These are phyloP conservation scores for Harpalus rubripes DNA, from an alignment of 2,888 invertebrate genomes.

Conservation along the genomic window DNA sequence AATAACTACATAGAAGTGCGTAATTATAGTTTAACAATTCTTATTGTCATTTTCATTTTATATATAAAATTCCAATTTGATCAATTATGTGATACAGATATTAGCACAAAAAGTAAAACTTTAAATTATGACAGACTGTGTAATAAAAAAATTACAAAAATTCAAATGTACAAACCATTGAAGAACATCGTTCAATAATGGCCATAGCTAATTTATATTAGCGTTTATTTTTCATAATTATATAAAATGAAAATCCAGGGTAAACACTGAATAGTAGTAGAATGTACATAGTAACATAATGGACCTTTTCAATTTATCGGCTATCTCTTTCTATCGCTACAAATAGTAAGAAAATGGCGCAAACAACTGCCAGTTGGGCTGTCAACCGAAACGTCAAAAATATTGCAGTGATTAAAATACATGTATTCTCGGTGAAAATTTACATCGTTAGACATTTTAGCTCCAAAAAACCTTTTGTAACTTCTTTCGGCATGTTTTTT, in stretches of 20 bases:
- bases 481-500: too few species aligned
- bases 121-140: not conserved
- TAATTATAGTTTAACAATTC: constrained; percentile 12
- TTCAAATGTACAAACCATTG: constrained; percentile 25
- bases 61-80: not conserved
- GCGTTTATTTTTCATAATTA: constrained; percentile 51
- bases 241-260: constrained; percentile 56
- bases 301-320: too few species aligned
- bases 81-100: not conserved
- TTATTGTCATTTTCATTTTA: not conserved
- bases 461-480: too few species aligned
- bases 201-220: constrained; percentile 53
- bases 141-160: not conserved
- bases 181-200: constrained; percentile 47
- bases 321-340: too few species aligned
- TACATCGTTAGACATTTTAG: too few species aligned
- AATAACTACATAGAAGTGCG: constrained; percentile 19
- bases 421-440: too few species aligned
- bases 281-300: constrained; percentile 42
- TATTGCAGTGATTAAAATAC: too few species aligned
- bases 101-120: not conserved
- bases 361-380: too few species aligned
- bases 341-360: too few species aligned
- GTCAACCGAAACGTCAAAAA: too few species aligned
- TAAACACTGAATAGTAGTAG: constrained; percentile 47